Evolutionary conservation across 2,797 vertebrate genomes (phyloP).

Genomic region (Euphonia xanthogaster): DNA sequence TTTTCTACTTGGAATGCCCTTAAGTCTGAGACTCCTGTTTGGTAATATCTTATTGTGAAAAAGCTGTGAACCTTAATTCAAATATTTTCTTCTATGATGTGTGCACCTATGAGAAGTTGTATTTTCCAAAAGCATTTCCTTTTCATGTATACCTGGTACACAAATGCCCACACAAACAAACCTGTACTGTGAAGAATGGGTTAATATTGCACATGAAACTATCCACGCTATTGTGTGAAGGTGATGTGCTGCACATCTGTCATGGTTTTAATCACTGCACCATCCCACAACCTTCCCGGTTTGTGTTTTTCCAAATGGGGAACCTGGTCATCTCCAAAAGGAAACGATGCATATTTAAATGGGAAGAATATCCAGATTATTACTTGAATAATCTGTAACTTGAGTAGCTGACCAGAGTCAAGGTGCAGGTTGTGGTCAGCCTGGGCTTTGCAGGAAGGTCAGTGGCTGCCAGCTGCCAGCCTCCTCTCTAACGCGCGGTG

Average conservation of each 20-base stretch:
- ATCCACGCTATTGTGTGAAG: neutral
- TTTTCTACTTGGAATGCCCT: neutral
- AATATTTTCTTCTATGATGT: neutral
- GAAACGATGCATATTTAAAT: rapidly evolving
- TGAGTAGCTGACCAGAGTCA: neutral
- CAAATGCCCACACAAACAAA: neutral
- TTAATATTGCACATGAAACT: neutral
- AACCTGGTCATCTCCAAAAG: neutral
- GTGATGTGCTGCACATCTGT: neutral
- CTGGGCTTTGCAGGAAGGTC: neutral
- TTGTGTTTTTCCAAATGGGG: neutral
- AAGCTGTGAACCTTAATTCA: neutral
- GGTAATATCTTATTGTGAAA: neutral
- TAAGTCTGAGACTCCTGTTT: neutral
- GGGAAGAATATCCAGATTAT: neutral
- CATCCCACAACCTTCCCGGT: neutral
- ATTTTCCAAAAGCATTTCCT: neutral
- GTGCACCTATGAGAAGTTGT: neutral
- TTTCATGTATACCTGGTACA: neutral
- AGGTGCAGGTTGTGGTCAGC: neutral
- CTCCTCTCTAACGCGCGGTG: neutral
- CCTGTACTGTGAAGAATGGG: neutral
- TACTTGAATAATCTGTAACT: neutral
- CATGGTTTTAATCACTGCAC: neutral
- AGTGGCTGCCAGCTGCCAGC: neutral